Base-by-base conservation (phyloP, 1,140 invertebrate genomes). In the Drosophila santomea region DNA sequence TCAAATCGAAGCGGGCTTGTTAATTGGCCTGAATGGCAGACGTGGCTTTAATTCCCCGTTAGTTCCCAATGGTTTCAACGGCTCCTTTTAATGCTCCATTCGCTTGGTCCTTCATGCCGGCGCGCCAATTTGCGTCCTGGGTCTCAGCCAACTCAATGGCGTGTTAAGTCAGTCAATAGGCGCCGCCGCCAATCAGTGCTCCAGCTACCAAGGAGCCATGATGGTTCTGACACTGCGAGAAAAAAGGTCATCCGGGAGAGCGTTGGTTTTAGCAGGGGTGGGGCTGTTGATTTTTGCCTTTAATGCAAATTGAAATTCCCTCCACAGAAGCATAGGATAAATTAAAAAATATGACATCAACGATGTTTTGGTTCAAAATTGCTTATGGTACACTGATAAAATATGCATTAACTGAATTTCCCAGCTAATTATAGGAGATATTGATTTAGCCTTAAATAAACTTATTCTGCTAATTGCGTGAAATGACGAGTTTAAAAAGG, bases 151-250 rank as follows among this genome's bases (percentile, higher is more conserved):
- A 80, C 80, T 89, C 84, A 89, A 89, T 89, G 77, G 84, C 80
- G 84, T 89, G 84, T 89, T 89, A 89, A 89, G 84, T 89, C 84
- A 89, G 84, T 89, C 84, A 89, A 89, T 89, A 89, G 84, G 84
- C 84, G 77, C 76, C 84, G 80, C 84, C 84, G 83, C 83, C 82
- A 86, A 86, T 86, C 82, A 86, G 83, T 83, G 79, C 83, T 82
- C 79, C 83, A 84, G 78, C 79, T 79, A 59, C 47, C 47, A 74
- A 58, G 44, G 59, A 64, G 41, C 64, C 52, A 6, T 15, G 45
- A 41, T 56, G 54, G 35, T 32, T 12, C n/a, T 2, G 12, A 10
- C 25, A 67, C 58, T 32, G 15, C 23, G 8, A 15, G 2, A 56
- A 61, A 32, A n/a, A 38, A 11, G 2, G 4, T 39, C 5, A 4